Evolutionary conservation across 2,113 vertebrate genomes (phyloP), one percentile per base, ranked within the genome.

Genomic region (Ammodramus savannarum): DNA sequence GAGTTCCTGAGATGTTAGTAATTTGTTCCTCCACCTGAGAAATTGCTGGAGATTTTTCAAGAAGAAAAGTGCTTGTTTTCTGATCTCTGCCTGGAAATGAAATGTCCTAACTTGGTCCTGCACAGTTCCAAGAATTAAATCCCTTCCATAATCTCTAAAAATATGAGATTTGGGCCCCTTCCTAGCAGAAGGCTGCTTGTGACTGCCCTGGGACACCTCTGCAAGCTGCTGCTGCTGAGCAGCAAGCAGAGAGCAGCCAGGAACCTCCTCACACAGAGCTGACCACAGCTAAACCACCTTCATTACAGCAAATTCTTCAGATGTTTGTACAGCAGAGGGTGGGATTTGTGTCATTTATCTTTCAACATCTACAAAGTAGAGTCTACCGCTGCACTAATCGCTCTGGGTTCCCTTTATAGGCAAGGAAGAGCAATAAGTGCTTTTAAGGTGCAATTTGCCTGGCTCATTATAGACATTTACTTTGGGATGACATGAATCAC

Each of bases 311-410:
- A 93, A 94, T 96, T 95, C 93, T 93, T 96, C 89, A 94, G 68
- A 62, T 95, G n/a, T 78, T 96, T 95, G 77, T 43, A 36, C 32
- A 75, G 61, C 0, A 67, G 46, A 96, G 86, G 76, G 73, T 89
- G 80, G 65, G 73, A 95, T 87, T 93, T 22, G 22, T 54, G 87
- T 87, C 36, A 67, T 87, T 93, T 92, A 59, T 87, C 96, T 96
- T 95, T 95, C 96, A 96, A 8, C 84, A 78, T 89, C 80, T 94
- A 95, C 91, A 94, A 90, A 96, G 89, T 94, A 67, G 89, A 78
- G 81, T 78, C 76, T 94, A 87, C 69, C 16, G 39, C 73, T 89
- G 55, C 85, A 80, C 84, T 96, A 92, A 96, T 95, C 77, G 48
- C 81, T 78, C 69, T 43, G 54, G 84, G 59, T 31, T 95, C 43